phyloP scores from a whole-genome alignment of 1,140 invertebrate genomes.

The Diuraphis noxia region DNA sequence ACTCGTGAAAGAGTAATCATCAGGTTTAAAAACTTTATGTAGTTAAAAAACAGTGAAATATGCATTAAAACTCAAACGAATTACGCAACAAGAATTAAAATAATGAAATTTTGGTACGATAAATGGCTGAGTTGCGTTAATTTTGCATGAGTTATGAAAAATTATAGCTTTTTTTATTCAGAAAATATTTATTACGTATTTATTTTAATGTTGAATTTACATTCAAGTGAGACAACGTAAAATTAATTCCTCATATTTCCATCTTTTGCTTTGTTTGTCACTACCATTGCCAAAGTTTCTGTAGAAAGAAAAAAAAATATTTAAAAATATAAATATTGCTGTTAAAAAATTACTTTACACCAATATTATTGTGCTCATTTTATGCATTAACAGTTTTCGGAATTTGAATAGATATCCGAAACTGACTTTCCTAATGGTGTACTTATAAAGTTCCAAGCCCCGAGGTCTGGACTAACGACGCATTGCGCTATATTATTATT shows the following conservation, averaged over 20 bases:
- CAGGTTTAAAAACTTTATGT: background rate
- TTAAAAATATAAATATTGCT: background rate
- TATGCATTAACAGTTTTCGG: background rate
- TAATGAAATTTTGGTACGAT: background rate
- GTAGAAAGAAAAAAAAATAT: background rate
- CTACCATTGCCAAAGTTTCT: no score
- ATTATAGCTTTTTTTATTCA: background rate
- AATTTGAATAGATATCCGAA: background rate
- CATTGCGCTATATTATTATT: background rate
- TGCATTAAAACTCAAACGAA: background rate
- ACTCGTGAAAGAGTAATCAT: background rate
- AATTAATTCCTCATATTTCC: background rate
- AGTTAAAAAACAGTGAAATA: background rate
- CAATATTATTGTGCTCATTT: background rate
- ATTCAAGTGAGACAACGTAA: background rate
- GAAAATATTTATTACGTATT: background rate
- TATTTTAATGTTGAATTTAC: slow-evolving; percentile 2
- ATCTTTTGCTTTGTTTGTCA: background rate
- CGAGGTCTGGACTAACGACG: background rate
- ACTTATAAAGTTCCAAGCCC: background rate
- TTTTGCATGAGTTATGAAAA: background rate
- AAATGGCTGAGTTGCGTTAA: background rate
- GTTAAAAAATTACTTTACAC: background rate
- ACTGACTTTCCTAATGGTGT: background rate
- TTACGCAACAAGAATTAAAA: background rate